Evolutionary conservation across 2,888 invertebrate genomes (phyloP).

Genomic region (Chorisops tibialis): DNA sequence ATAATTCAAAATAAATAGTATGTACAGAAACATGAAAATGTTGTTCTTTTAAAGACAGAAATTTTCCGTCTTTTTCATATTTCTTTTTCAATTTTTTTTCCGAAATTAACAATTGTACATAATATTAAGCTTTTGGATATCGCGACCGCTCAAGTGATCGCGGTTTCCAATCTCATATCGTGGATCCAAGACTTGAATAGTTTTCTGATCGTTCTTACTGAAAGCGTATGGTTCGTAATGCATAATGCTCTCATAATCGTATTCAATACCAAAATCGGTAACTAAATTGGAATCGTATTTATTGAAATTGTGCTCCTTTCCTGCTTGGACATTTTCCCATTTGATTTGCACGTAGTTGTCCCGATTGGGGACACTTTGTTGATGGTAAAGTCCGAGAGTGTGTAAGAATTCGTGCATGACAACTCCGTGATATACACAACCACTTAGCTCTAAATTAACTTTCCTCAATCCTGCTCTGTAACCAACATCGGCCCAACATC

Average conservation of each 20-base stretch:
- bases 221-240: constrained; percentile 73
- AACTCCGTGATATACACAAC: constrained; percentile 54
- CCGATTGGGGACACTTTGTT: constrained; percentile 71
- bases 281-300: constrained; percentile 58
- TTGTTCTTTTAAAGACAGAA: no score
- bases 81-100: no score
- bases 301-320: constrained; percentile 64
- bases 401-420: constrained; percentile 76
- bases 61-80: no score
- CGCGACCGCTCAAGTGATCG: constrained; percentile 63
- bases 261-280: constrained; percentile 63
- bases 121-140: constrained; percentile 63
- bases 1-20: no score
- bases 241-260: constrained; percentile 78
- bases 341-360: constrained; percentile 65
- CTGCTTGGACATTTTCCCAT: constrained; percentile 51
- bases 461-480: constrained; percentile 52
- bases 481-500: constrained; percentile 54
- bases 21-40: no score
- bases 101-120: constrained; percentile 57
- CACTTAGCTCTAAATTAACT: constrained; percentile 43
- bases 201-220: constrained; percentile 64
- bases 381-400: constrained; percentile 74
- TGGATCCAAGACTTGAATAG: constrained; percentile 58
- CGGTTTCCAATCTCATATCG: constrained; percentile 60